A percentile compares a stretch with the other conserved stretches of the same genome.
These are phyloP conservation scores for Celastrina argiolus DNA, from an alignment of 2,888 invertebrate species.

Conservation along the genomic window DNA sequence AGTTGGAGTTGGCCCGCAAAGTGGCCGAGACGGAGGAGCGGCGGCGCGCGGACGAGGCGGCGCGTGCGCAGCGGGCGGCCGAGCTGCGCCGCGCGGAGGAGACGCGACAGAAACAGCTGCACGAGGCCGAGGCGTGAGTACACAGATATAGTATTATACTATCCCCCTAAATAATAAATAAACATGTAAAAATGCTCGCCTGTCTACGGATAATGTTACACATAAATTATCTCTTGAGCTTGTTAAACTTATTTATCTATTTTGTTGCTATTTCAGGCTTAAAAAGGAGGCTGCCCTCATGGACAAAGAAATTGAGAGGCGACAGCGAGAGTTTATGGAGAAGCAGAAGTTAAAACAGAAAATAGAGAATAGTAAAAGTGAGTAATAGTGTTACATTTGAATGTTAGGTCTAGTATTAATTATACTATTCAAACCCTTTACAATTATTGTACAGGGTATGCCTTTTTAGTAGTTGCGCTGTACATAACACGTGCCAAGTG, in stretches of 20 bases:
- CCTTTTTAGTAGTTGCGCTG: too few relatives aligned
- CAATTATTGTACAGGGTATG: too few relatives aligned
- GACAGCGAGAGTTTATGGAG: slow-evolving; percentile 58
- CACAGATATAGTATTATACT: neutral
- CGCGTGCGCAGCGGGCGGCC: slow-evolving; percentile 52
- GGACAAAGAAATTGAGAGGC: slow-evolving; percentile 70
- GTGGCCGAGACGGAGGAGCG: slow-evolving; percentile 66
- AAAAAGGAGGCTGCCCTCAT: slow-evolving; percentile 63
- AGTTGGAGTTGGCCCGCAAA: slow-evolving; percentile 58
- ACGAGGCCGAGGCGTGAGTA: slow-evolving; percentile 66
- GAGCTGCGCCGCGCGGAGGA: slow-evolving; percentile 52
- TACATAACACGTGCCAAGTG: too few relatives aligned
- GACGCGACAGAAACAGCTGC: slow-evolving; percentile 49
- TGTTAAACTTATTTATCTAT: too few relatives aligned
- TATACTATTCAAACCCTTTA: too few relatives aligned
- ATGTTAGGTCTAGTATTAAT: too few relatives aligned
- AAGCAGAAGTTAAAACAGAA: slow-evolving; percentile 57
- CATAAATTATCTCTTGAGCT: too few relatives aligned
- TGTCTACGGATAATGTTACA: too few relatives aligned
- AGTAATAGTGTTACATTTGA: too few relatives aligned
- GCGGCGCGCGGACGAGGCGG: slow-evolving; percentile 55
- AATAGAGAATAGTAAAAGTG: slow-evolving; percentile 51
- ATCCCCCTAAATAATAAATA: too few relatives aligned
- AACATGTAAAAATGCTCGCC: too few relatives aligned
- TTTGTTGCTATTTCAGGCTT: slow-evolving; percentile 41